Conservation (phyloP, 2,888 invertebrate genomes). For the Amblyteles armatorius region DNA sequence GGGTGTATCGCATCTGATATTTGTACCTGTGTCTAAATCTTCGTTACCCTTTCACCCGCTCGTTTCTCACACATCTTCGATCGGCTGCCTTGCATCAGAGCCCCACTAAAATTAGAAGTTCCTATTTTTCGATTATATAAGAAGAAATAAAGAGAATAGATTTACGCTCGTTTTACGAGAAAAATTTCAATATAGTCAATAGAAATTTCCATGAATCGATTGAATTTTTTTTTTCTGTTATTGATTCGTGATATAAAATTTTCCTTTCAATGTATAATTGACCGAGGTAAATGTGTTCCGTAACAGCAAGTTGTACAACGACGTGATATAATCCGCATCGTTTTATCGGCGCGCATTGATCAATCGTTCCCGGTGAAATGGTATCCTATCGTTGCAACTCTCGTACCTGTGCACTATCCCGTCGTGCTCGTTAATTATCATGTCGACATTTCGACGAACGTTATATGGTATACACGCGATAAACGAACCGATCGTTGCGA, state of each 20-base stretch:
- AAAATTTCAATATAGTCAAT: neutral
- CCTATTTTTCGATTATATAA: neutral
- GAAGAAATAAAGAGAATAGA: neutral
- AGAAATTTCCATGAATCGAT: neutral
- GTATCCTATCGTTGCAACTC: constrained; percentile 12
- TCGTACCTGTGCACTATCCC: constrained; percentile 4
- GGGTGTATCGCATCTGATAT: constrained; percentile 53
- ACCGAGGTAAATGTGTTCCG: neutral
- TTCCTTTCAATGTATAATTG: neutral
- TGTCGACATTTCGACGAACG: constrained; percentile 32
- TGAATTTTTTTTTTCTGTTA: neutral
- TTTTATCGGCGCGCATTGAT: neutral
- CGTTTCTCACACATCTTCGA: neutral
- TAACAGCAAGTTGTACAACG: neutral
- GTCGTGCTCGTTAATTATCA: constrained; percentile 26
- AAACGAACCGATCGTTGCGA: constrained; percentile 21
- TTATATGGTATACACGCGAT: constrained; percentile 17
- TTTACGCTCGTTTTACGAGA: neutral
- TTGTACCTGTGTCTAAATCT: constrained; percentile 47
- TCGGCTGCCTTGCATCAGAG: neutral
- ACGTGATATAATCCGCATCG: neutral
- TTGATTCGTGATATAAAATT: neutral
- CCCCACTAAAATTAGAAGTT: neutral
- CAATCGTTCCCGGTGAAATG: neutral
- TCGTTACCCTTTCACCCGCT: constrained; percentile 37